Base-by-base conservation (phyloP, 2,888 invertebrate species). In the Ctenicera cuprea region DNA sequence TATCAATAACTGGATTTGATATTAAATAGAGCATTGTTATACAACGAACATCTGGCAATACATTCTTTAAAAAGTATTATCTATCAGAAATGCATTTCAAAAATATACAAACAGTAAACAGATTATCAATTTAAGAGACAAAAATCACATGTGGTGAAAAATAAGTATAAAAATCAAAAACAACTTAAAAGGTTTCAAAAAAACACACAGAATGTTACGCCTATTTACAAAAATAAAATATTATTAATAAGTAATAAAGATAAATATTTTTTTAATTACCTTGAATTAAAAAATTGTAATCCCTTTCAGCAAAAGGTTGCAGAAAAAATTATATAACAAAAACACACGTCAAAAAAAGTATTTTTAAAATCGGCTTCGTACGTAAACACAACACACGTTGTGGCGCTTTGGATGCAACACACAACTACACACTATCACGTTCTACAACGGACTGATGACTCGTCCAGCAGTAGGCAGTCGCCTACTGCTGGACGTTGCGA, bases 341-440 rank as follows among this genome's bases (percentile, higher is more conserved):
- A 50, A 52, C 45, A 52, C 50, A 26, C 8, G 16, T 26, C n/a
- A 30, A 52, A 52, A 50, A 16, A 18, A 45, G 16, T 14, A 16
- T 45, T 45, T 45, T 52, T 12, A 52, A 52, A 52, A 12, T 52
- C 26, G 7, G 20, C 4, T 12, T 52, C 22, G 22, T 20, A 30
- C 52, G 52, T 52, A 52, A 52, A 52, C 52, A 52, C 22, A 52
- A 14, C 22, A 14, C 52, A 52, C 30, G 52, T 52, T 52, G 30
- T 20, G 9, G n/a, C 26, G 22, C 52, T 30, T 16, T 8, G 0
- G n/a, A 8, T 14, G 22, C n/a, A 52, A 22, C 52, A n/a, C 22
- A 26, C 52, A 30, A 52, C 3, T 26, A 52, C 26, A 22, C 52
- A 52, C 52, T 30, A 9, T n/a, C 52, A 12, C 22, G 52, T 22